A percentile compares a stretch with the other conserved stretches of the same genome.
These are phyloP conservation scores for Erannis defoliaria DNA, from an alignment of 2,888 invertebrate species.

Conservation along the genomic window DNA sequence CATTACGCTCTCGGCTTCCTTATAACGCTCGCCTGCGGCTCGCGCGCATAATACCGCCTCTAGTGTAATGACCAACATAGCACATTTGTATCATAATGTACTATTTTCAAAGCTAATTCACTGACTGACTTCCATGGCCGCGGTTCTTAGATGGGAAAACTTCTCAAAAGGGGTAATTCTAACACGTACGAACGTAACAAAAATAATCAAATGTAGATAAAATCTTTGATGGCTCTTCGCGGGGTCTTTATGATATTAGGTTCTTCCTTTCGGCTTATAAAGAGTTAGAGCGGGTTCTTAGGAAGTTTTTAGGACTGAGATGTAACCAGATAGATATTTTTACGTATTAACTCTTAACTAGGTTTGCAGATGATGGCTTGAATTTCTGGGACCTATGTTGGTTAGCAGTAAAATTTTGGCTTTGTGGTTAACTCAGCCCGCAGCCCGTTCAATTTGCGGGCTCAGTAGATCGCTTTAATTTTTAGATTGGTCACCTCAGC, in stretches of 20 bases:
- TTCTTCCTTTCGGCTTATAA: constrained; percentile 9
- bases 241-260: constrained; percentile 28
- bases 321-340: not conserved
- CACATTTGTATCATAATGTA: not conserved
- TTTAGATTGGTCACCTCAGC: too few species aligned
- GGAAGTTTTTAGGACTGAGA: constrained; percentile 2
- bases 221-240: constrained; percentile 26
- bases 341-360: not conserved
- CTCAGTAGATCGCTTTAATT: too few species aligned
- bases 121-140: not conserved
- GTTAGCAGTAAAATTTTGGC: too few species aligned
- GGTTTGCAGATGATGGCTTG: not conserved
- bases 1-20: too few species aligned
- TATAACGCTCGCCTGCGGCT: too few species aligned
- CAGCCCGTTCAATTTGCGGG: too few species aligned
- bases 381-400: too few species aligned
- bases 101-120: not conserved
- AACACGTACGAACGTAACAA: constrained; percentile 33
- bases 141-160: constrained; percentile 17
- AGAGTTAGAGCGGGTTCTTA: not conserved
- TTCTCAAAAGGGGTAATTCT: constrained; percentile 32
- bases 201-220: constrained; percentile 38
- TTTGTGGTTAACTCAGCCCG: too few species aligned
- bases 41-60: too few species aligned
- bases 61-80: too few species aligned